Conservation (phyloP, 2,113 vertebrate genomes). For the Vidua chalybeata region DNA sequence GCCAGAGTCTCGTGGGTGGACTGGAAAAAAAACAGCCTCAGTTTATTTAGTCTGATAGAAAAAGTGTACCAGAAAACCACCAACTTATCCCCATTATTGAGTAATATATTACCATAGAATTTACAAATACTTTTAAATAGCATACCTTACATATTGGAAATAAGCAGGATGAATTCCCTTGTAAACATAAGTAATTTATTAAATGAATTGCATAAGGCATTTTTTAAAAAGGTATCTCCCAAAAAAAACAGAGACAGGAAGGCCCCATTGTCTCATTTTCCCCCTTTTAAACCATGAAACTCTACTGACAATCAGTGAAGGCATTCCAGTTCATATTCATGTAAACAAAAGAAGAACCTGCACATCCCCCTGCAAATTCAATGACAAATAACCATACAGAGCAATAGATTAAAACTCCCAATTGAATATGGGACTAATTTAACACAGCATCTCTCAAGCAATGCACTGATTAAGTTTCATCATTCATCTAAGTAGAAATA, state of each 20-base stretch:
- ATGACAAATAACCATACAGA: constrained; percentile 16
- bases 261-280: background rate
- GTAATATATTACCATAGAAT: background rate
- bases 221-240: background rate
- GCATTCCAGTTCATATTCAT: background rate
- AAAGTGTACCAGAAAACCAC: background rate
- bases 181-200: background rate
- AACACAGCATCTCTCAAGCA: constrained; percentile 33
- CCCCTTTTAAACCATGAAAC: background rate
- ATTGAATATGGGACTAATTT: constrained; percentile 19
- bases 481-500: constrained; percentile 46
- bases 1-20: background rate
- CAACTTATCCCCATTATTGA: background rate
- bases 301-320: background rate
- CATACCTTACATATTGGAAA: background rate
- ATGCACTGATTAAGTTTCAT: constrained; percentile 42
- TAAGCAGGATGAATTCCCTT: background rate
- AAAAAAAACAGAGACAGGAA: background rate
- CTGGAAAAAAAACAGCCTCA: background rate
- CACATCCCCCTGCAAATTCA: background rate
- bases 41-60: background rate
- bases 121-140: background rate
- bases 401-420: background rate
- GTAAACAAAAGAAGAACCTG: background rate
- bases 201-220: rapidly evolving